phyloP scores from a whole-genome alignment of 37 sponge, comb jelly and placozoan genomes.

The Agelas oroides region DNA sequence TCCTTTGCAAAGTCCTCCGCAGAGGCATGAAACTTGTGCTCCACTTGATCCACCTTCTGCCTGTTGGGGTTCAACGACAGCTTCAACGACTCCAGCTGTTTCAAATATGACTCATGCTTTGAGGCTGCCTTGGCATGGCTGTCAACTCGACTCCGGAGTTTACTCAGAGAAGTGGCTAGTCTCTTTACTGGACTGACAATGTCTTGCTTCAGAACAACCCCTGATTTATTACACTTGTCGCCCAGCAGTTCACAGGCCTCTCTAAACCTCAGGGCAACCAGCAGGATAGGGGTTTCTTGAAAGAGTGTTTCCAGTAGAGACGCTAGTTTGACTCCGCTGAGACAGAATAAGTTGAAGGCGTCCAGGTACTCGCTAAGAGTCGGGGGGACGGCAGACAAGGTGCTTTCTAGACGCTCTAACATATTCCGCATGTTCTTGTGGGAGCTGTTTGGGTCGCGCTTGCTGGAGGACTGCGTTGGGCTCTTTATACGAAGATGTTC shows the following conservation, averaged over 20 bases:
- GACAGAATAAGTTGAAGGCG: constrained; percentile 37
- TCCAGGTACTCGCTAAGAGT: constrained; percentile 41
- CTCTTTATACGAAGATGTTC: too few relatives aligned
- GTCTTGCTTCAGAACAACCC: constrained; percentile 38
- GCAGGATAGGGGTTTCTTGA: constrained; percentile 61
- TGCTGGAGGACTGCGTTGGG: too few relatives aligned
- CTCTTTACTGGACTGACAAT: constrained; percentile 51
- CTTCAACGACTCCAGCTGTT: constrained; percentile 44
- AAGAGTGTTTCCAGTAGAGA: constrained; percentile 62
- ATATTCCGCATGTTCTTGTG: constrained; percentile 49
- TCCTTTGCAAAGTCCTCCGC: constrained; percentile 60
- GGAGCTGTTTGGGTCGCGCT: neutral
- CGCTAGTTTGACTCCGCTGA: constrained; percentile 50
- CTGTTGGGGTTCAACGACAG: constrained; percentile 4
- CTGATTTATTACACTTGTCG: constrained; percentile 48
- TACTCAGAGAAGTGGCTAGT: constrained; percentile 46
- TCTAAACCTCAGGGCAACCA: constrained; percentile 51
- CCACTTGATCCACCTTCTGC: constrained; percentile 65
- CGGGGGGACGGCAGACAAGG: constrained; percentile 58
- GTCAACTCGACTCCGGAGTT: constrained; percentile 58
- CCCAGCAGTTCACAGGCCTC: constrained; percentile 61
- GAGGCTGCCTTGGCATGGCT: constrained; percentile 51
- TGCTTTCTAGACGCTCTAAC: constrained; percentile 56
- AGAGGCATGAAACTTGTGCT: constrained; percentile 54
- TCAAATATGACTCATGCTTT: constrained; percentile 49